These are phyloP conservation scores for Macrosoma leucophasiata DNA, from an alignment of 2,888 invertebrate genomes.

Conservation along the genomic window DNA sequence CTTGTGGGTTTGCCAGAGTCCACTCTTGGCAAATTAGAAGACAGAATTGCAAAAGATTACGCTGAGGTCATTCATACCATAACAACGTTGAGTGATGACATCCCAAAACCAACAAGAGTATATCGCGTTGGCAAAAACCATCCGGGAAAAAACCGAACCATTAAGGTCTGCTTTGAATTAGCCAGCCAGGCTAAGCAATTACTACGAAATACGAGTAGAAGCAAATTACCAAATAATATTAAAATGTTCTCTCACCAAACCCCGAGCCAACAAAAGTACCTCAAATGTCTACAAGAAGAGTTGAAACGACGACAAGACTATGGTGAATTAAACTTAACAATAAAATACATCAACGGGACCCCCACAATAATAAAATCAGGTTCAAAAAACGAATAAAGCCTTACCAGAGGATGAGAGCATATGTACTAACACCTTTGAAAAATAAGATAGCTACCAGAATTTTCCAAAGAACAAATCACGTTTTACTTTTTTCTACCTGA, in stretches of 20 bases:
- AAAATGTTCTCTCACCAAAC: slow-evolving; percentile 18
- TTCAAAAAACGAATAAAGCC: slow-evolving; percentile 6
- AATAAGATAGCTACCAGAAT: slow-evolving; percentile 1
- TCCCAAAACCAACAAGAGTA: slow-evolving; percentile 10
- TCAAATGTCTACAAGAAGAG: slow-evolving; percentile 13
- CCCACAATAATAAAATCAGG: slow-evolving; percentile 1
- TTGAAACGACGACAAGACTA: slow-evolving; percentile 4
- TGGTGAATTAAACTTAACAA: slow-evolving; percentile 10
- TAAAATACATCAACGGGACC: slow-evolving; percentile 9
- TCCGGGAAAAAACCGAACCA: slow-evolving; percentile 10
- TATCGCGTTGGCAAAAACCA: slow-evolving; percentile 16
- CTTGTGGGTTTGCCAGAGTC: slow-evolving; percentile 8
- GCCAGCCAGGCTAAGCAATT: slow-evolving; percentile 10
- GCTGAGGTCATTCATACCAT: background rate
- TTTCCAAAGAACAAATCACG: slow-evolving; percentile 4
- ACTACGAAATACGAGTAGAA: slow-evolving; percentile 16
- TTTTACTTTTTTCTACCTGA: slow-evolving; percentile 9
- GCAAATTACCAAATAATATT: slow-evolving; percentile 5
- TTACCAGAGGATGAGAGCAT: background rate
- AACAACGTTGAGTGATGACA: background rate
- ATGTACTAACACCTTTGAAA: slow-evolving; percentile 1
- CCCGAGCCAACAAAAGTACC: slow-evolving; percentile 12
- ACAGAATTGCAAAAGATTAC: slow-evolving; percentile 2
- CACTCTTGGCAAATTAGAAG: background rate
- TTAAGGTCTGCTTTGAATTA: slow-evolving; percentile 18